Evolutionary conservation across 2,113 vertebrate species (phyloP).

Genomic region (Erythrolamprus reginae): DNA sequence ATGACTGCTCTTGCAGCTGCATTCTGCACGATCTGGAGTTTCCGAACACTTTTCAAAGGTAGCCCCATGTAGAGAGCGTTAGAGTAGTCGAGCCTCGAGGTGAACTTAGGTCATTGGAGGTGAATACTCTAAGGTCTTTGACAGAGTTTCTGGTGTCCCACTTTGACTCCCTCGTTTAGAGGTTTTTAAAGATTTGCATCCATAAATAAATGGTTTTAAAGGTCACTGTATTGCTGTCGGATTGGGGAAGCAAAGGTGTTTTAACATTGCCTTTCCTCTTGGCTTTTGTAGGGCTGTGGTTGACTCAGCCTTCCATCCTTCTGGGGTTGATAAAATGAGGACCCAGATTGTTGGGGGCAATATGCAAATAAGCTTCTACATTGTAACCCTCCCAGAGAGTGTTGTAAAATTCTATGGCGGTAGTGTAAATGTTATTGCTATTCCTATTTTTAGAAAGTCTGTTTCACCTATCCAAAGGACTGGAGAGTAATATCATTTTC

Average conservation of each 20-base stretch:
- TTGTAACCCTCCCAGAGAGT: background rate
- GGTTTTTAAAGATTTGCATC: slow-evolving; percentile 26
- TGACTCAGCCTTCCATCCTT: background rate
- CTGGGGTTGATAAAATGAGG: background rate
- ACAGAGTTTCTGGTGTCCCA: background rate
- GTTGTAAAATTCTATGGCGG: background rate
- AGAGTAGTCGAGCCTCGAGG: no score
- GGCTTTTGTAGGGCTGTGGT: background rate
- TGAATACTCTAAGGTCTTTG: no score
- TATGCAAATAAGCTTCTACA: background rate
- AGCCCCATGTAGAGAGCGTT: no score
- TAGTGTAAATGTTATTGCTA: background rate
- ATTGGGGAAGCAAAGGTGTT: background rate
- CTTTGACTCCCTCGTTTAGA: background rate
- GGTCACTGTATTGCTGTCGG: background rate
- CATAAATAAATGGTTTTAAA: slow-evolving; percentile 19
- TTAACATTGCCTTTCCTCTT: background rate
- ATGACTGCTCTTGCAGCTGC: no score
- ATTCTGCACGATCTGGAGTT: no score
- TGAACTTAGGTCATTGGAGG: no score
- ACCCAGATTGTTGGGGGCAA: background rate
- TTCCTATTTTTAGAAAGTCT: background rate
- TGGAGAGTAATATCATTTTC: background rate
- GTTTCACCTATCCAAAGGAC: background rate
- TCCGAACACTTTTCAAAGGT: no score